Evolutionary conservation across 2,797 vertebrate genomes (phyloP), one percentile per base, ranked within the genome.

Genomic region (Thaleichthys pacificus): DNA sequence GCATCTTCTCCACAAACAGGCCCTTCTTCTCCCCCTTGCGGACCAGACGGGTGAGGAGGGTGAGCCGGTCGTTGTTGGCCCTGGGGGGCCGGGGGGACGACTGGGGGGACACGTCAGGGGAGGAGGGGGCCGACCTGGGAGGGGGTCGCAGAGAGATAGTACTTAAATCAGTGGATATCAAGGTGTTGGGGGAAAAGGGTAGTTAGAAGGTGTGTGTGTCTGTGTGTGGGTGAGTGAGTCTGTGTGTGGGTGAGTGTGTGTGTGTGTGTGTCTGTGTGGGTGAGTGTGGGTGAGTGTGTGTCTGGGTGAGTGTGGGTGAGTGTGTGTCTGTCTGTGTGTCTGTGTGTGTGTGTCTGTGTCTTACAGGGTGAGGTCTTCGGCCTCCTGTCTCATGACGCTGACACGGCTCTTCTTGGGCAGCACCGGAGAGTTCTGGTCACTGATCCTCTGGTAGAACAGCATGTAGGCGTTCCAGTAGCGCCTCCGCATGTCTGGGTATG

Each of bases 381-480:
- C 97, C 68, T 99, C 98, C 73, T 99, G 97, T 32, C 97, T 93
- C 84, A 99, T 96, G 49, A 99, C 96, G 12, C 97, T 99, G 81
- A 99, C 98, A 66, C 97, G 78, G 83, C 98, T 99, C 83, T 99
- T 99, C 90, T 99, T 99, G 84, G 98, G 98, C 32, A 98, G 81
- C 32, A 98, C 97, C 0, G 98, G 98, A 0, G 97, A 99, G 89
- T 96, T 99, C 84, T 98, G 97, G 77, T 99, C 98, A 0, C 97
- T 97, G 57, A 97, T 97, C 67, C 97, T 94, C 89, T 99, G 98
- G 89, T 99, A 99, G 85, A 99, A 99, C 68, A 99, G 90, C 97
- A 99, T 99, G 86, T 99, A 99, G 73, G 98, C 98, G 0, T 99
- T 99, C 98, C 98, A 99, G 90, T 99, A 99, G 42, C 97, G 93